A percentile compares a stretch with the other conserved stretches of the same genome.
Evolutionary conservation across 1,140 invertebrate species (phyloP).

Genomic region (Riptortus pedestris): DNA sequence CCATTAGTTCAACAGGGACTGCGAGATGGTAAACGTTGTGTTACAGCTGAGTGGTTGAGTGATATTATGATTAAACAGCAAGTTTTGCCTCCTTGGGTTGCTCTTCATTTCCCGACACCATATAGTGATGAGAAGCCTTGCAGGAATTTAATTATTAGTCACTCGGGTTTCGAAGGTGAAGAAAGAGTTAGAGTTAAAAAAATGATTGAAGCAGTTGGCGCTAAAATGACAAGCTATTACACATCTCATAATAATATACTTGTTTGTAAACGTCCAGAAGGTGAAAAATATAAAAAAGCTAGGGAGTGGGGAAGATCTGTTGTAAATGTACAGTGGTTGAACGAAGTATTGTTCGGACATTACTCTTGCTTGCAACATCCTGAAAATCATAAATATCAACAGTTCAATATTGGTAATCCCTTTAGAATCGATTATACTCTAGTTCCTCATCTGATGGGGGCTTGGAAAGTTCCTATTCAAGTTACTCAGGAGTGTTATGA

Average conservation of each 20-base stretch:
- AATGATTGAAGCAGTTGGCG: slow-evolving; percentile 79
- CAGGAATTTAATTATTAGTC: slow-evolving; percentile 53
- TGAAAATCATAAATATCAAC: slow-evolving; percentile 76
- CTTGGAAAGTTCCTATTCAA: slow-evolving; percentile 85
- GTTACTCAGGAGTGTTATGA: slow-evolving; percentile 77
- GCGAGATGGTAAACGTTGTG: slow-evolving; percentile 70
- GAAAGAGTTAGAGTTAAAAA: slow-evolving; percentile 66
- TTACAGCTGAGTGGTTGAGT: slow-evolving; percentile 89
- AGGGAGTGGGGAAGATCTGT: slow-evolving; percentile 76
- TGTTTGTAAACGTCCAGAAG: slow-evolving; percentile 59
- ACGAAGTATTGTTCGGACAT: slow-evolving; percentile 84
- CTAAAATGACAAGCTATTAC: slow-evolving; percentile 58
- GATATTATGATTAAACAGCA: slow-evolving; percentile 76
- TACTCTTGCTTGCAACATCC: slow-evolving; percentile 66
- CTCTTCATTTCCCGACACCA: slow-evolving; percentile 77
- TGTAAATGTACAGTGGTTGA: slow-evolving; percentile 88
- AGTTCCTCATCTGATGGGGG: slow-evolving; percentile 85
- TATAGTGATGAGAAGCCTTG: slow-evolving; percentile 52
- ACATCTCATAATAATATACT: slow-evolving; percentile 45
- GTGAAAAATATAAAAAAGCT: slow-evolving; percentile 77
- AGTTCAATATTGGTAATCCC: slow-evolving; percentile 65
- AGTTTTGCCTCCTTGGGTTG: slow-evolving; percentile 80
- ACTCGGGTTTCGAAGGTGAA: slow-evolving; percentile 77
- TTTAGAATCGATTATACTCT: slow-evolving; percentile 78
- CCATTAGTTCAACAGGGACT: slow-evolving; percentile 77